Evolutionary conservation across 2,113 vertebrate species (phyloP).

Genomic region (Pituophis catenifer): DNA sequence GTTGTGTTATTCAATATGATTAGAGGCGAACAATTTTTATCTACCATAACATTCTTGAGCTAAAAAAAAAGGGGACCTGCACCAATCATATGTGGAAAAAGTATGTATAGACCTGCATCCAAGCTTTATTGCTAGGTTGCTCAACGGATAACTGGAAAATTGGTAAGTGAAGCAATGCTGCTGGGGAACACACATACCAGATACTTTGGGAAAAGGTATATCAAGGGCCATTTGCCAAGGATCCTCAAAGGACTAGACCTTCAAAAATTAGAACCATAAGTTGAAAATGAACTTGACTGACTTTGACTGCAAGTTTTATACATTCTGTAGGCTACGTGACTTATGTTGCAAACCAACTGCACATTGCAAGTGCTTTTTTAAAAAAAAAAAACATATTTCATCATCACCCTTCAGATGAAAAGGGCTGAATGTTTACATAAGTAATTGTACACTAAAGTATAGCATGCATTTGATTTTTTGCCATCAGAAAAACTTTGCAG

Average conservation of each 20-base stretch:
- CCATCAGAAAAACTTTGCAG: not conserved
- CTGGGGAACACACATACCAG: not conserved
- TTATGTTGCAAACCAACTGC: not conserved
- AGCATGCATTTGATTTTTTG: not conserved
- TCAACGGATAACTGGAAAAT: not conserved
- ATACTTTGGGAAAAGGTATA: not conserved
- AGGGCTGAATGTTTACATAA: not conserved
- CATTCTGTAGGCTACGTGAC: not conserved
- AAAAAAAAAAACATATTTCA: not conserved
- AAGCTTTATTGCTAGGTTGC: not conserved
- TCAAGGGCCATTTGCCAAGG: not conserved
- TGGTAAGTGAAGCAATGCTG: not conserved
- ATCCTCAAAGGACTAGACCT: not conserved
- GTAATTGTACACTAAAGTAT: not conserved
- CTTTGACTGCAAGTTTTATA: not conserved
- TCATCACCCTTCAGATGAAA: not conserved
- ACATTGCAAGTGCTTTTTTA: not conserved
- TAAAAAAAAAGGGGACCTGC: not conserved
- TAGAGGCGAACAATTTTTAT: not conserved
- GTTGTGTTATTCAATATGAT: not conserved
- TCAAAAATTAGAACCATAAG: not conserved
- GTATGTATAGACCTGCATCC: not conserved
- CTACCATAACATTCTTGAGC: not conserved
- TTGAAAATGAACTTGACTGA: not conserved
- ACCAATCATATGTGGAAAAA: not conserved